Evolutionary conservation across 2,888 invertebrate genomes (phyloP).

Genomic region (Leptura quadrifasciata): DNA sequence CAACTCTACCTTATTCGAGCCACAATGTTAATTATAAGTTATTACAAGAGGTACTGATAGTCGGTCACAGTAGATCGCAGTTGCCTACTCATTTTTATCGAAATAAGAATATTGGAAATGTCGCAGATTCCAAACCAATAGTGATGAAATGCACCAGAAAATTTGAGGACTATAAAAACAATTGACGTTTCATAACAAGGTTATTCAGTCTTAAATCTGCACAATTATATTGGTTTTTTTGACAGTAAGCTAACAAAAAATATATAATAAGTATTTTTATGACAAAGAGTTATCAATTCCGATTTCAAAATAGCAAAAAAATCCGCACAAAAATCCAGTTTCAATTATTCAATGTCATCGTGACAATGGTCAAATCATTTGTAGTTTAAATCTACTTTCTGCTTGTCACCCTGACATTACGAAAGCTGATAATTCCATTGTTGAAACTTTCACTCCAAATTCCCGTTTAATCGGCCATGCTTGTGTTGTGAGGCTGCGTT

Average conservation of each 20-base stretch:
- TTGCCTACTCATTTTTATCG: too few species aligned
- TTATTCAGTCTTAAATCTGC: not conserved
- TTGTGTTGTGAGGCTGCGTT: not conserved
- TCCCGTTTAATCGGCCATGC: slow-evolving; percentile 9
- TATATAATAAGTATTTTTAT: too few species aligned
- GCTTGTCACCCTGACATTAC: slow-evolving; percentile 14
- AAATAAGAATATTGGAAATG: too few species aligned
- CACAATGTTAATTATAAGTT: too few species aligned
- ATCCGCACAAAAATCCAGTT: not conserved
- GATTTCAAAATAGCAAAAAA: too few species aligned
- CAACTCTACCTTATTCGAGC: too few species aligned
- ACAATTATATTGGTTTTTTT: not conserved
- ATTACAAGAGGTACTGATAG: too few species aligned
- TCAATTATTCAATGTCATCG: not conserved
- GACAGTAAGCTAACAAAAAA: too few species aligned
- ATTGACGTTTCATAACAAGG: not conserved
- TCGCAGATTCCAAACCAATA: too few species aligned
- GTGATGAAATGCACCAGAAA: too few species aligned
- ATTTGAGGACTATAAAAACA: not conserved
- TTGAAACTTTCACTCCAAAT: slow-evolving; percentile 3
- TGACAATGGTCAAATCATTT: not conserved
- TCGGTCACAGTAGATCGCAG: too few species aligned
- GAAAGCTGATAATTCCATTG: not conserved
- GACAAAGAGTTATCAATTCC: too few species aligned
- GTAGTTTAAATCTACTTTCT: slow-evolving; percentile 10